Conservation (phyloP, 2,888 invertebrate genomes). For the Trichacis sp. region DNA sequence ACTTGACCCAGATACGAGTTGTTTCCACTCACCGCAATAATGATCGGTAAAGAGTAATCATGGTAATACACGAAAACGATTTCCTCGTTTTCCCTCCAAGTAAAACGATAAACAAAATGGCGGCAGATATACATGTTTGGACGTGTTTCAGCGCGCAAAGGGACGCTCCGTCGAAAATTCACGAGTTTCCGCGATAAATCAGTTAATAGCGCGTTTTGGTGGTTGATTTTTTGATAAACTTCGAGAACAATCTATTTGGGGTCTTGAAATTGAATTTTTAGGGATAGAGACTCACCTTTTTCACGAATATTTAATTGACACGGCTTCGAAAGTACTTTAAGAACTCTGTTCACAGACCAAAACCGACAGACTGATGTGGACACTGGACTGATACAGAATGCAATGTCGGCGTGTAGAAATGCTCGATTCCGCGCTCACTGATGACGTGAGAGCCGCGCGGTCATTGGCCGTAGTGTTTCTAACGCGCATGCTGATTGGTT, state of each 20-base stretch:
- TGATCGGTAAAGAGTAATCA: neutral
- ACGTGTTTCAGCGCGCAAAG: constrained; percentile 50
- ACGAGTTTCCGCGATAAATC: neutral
- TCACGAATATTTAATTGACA: neutral
- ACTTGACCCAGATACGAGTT: neutral
- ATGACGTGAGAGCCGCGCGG: constrained; percentile 1
- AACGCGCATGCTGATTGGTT: constrained; percentile 14
- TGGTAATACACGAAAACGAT: constrained; percentile 7
- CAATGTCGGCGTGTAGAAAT: neutral
- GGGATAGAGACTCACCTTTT: neutral
- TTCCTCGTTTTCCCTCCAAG: constrained; percentile 63
- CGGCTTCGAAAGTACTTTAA: too few species aligned
- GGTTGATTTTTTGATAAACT: neutral
- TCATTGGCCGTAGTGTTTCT: constrained; percentile 15
- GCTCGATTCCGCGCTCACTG: constrained; percentile 5
- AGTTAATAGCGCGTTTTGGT: neutral
- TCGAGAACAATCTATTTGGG: neutral
- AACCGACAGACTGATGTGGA: neutral
- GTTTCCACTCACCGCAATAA: neutral
- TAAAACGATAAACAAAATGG: constrained; percentile 63
- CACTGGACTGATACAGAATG: neutral
- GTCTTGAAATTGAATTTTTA: neutral
- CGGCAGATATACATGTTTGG: constrained; percentile 48
- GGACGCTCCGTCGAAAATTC: constrained; percentile 28
- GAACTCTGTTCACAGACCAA: neutral